These are phyloP conservation scores for Aspidoscelis tigris DNA, from an alignment of 2,113 vertebrate genomes.

Conservation along the genomic window DNA sequence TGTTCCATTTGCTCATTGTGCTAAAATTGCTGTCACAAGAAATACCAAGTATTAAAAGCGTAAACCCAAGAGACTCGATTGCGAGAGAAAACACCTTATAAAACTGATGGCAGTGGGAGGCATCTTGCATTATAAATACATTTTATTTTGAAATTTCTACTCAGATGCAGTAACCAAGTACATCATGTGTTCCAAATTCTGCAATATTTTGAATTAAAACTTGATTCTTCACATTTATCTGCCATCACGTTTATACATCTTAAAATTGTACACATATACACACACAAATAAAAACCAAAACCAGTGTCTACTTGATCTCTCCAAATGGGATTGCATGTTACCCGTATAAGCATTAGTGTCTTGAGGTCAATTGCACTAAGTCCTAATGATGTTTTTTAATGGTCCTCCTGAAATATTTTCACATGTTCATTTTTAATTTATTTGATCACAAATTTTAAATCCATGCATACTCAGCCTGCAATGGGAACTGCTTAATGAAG, in stretches of 20 bases:
- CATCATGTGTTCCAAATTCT: background rate
- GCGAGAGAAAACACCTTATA: background rate
- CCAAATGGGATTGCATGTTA: background rate
- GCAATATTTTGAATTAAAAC: too few relatives aligned
- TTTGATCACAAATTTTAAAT: background rate
- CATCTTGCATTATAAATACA: background rate
- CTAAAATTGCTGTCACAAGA: constrained; percentile 9
- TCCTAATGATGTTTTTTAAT: background rate
- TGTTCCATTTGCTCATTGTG: background rate
- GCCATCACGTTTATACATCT: too few relatives aligned
- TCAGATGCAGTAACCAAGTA: background rate
- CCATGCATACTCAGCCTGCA: too few relatives aligned
- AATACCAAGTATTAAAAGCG: background rate
- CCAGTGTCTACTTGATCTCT: background rate
- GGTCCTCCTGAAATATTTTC: background rate
- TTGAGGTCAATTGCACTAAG: background rate
- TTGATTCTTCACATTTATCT: too few relatives aligned
- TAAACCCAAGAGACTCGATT: constrained; percentile 37
- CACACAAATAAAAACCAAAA: background rate
- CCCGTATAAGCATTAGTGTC: background rate
- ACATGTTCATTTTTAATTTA: background rate
- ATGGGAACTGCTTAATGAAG: too few relatives aligned
- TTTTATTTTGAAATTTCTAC: background rate
- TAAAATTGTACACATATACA: too few relatives aligned
- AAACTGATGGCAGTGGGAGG: background rate